Conservation (phyloP, 2,888 invertebrate species). For the Brenthis hecate region DNA sequence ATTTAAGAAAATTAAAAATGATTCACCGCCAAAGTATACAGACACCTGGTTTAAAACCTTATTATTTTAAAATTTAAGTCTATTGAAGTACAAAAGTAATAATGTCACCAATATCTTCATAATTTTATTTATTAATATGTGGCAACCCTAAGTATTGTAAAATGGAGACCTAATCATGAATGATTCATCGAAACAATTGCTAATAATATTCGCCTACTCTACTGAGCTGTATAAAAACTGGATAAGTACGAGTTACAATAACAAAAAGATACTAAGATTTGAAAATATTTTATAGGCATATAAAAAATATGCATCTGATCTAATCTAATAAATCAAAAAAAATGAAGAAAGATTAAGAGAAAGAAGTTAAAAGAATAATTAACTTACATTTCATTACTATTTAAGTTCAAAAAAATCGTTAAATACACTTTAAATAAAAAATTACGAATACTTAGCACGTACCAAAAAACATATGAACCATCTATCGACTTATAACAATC, state of each 20-base stretch:
- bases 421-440: too few relatives aligned
- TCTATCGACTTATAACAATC: too few relatives aligned
- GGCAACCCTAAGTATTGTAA: slow-evolving; percentile 11
- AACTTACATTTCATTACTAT: too few relatives aligned
- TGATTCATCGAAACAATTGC: slow-evolving; percentile 45
- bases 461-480: too few relatives aligned
- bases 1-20: not conserved
- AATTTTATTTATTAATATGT: not conserved
- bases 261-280: slow-evolving; percentile 4
- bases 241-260: slow-evolving; percentile 3
- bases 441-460: too few relatives aligned
- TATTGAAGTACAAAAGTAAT: too few relatives aligned
- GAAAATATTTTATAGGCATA: not conserved
- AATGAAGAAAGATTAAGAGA: too few relatives aligned
- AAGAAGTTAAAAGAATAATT: too few relatives aligned
- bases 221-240: slow-evolving; percentile 32
- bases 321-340: too few relatives aligned
- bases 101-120: not conserved
- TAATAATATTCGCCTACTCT: slow-evolving; percentile 41
- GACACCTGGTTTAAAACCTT: not conserved
- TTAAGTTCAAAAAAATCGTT: too few relatives aligned
- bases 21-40: not conserved
- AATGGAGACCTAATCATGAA: slow-evolving; percentile 36
- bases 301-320: too few relatives aligned
- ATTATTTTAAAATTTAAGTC: too few relatives aligned